Evolutionary conservation across 2,797 vertebrate genomes (phyloP), one percentile per base, ranked within the genome.

Genomic region (Distichodus sexfasciatus): DNA sequence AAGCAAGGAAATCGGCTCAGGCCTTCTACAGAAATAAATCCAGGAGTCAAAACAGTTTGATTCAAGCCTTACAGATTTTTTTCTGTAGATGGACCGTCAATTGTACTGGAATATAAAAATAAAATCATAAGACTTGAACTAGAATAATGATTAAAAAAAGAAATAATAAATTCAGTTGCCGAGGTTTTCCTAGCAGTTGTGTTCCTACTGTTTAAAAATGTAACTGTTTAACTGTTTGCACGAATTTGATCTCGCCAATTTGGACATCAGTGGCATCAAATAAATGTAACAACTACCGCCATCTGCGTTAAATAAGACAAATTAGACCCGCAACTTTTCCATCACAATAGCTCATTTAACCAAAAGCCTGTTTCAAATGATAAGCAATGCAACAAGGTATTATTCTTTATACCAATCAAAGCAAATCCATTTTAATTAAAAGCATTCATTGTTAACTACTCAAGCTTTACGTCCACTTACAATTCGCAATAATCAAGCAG

Each of bases 401-500:
- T 89, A 87, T 87, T 87, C 86, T 84, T 89, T 62, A 87, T 86
- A 89, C 88, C 83, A 88, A 90, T 90, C 85, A 84, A 72, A 82
- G 82, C 87, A 90, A 91, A 91, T 89, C 88, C 89, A 76, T 79
- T 86, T 84, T 88, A 91, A 92, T 91, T 91, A 91, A 91, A 91
- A 88, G 81, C 84, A 71, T 75, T 89, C 84, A 88, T 88, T 87
- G 88, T 90, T 87, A 91, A 90, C 85, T 89, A 82, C 81, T 91
- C 87, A 91, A 88, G 85, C 89, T 88, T 91, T 79, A 84, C 87
- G 14, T 81, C 83, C 63, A 85, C 86, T 84, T 87, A 81, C 78
- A 71, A 76, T 83, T 86, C 79, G 77, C 69, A 85, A 88, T 90
- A 89, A 91, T 91, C 85, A 89, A 82, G 83, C 82, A 74, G 86